Base-by-base conservation (phyloP, 2,797 vertebrate genomes). In the Gymnoscopelus microlampas region DNA sequence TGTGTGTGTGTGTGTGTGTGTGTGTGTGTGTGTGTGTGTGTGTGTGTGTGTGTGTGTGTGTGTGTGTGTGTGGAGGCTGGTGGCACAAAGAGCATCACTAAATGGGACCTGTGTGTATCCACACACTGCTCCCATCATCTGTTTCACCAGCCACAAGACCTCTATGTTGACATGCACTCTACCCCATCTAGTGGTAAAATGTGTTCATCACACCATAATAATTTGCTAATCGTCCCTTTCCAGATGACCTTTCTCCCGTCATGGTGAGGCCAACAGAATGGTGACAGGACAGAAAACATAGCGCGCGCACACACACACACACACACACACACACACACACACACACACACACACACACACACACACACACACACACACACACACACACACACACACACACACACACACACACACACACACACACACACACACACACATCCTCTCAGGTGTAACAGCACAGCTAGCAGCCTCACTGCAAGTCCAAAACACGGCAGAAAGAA, bases 281-380 rank as follows among this genome's bases (percentile, higher is more conserved):
- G 9, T 23, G 26, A 63, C 5, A 3, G n/a, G 4, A 29, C 13
- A n/a, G n/a, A 10, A 71, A 61, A 9, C 69, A 39, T 4, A 9
- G 14, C 48, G 69, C 15, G 69, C 23, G 78, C n/a, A 74, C 56
- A 76, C 66, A 75, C n/a, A 29, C 0, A 61, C 39, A 19, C 19
- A 19, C 19, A 19, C 19, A 19, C 19, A 19, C 19, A 19, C 19
- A 19, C 19, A 19, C 19, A 19, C 19, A 19, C 19, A 19, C 19
- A 19, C 19, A 19, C 19, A 19, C 19, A 19, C 19, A 19, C 19
- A 19, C 19, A 19, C 19, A 19, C 19, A 19, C 19, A 19, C 19
- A 19, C 19, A 19, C 19, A 19, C 19, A 19, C 19, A 19, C 19
- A 19, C 19, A 19, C 19, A 19, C 19, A 19, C 19, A 19, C 19